Conservation (phyloP, 1,140 invertebrate species). For the Atta texana region DNA sequence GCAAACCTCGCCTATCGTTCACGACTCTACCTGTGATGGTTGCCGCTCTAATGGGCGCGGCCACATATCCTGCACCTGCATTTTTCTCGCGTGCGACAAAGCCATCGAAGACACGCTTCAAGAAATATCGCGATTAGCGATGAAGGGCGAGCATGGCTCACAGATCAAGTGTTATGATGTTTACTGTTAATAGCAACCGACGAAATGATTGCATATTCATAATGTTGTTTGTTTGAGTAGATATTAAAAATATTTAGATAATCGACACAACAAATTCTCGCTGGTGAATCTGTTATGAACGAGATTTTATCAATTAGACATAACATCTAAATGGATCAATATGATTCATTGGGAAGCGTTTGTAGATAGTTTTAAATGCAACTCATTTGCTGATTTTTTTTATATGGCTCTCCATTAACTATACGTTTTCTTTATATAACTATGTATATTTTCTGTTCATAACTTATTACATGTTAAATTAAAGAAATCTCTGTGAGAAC, state of each 20-base stretch:
- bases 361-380: too few species aligned
- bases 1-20: constrained; percentile 47
- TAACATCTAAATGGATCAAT: too few species aligned
- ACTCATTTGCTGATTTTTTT: too few species aligned
- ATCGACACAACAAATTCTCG: too few species aligned
- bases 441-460: too few species aligned
- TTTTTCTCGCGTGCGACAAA: constrained; percentile 63
- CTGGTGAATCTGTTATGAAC: too few species aligned
- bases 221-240: background rate
- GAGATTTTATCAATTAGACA: too few species aligned
- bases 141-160: background rate
- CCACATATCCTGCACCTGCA: constrained; percentile 70
- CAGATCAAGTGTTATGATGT: background rate
- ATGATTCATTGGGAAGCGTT: too few species aligned
- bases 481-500: too few species aligned
- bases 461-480: too few species aligned
- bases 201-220: background rate
- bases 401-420: too few species aligned
- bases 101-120: constrained; percentile 47
- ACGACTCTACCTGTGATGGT: constrained; percentile 32
- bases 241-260: background rate
- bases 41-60: constrained; percentile 62
- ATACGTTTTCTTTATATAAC: too few species aligned
- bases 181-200: background rate
- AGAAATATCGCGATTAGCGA: constrained; percentile 24